A percentile compares a stretch with the other conserved stretches of the same genome.
Evolutionary conservation across 2,797 vertebrate species (phyloP).

Genomic region (Coluber constrictor): DNA sequence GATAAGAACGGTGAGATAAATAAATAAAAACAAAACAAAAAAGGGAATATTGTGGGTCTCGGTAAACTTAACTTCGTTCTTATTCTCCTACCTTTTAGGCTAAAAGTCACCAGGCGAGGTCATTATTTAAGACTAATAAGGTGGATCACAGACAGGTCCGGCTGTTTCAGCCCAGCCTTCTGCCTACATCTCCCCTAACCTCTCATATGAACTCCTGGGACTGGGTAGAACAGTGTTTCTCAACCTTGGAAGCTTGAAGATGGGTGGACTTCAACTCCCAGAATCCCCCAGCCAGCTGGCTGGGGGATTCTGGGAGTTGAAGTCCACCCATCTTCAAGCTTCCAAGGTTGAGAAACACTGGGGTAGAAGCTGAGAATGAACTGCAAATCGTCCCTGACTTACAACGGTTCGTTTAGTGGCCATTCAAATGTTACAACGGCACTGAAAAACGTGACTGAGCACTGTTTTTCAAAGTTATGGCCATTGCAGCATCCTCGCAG

Average conservation of each 20-base stretch:
- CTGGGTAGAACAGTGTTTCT: neutral
- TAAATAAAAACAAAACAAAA: neutral
- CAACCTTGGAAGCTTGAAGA: too few relatives aligned
- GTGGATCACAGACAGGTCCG: neutral
- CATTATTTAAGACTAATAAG: neutral
- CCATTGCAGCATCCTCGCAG: too few relatives aligned
- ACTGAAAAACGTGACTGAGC: neutral
- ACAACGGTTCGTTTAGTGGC: neutral
- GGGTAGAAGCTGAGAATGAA: neutral
- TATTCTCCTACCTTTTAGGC: neutral
- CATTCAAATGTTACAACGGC: neutral
- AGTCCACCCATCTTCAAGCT: too few relatives aligned
- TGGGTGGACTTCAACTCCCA: too few relatives aligned
- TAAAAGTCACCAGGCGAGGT: neutral
- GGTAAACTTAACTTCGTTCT: neutral
- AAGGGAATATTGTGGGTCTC: neutral
- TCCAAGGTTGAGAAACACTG: too few relatives aligned
- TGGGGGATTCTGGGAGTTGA: too few relatives aligned
- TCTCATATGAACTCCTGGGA: neutral
- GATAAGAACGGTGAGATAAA: neutral
- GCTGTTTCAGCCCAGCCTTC: neutral
- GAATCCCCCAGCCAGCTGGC: too few relatives aligned
- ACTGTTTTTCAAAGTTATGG: too few relatives aligned
- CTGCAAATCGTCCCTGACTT: neutral
- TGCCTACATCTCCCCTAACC: neutral